phyloP scores from a whole-genome alignment of 2,113 vertebrate species.

The Malurus cyaneus region DNA sequence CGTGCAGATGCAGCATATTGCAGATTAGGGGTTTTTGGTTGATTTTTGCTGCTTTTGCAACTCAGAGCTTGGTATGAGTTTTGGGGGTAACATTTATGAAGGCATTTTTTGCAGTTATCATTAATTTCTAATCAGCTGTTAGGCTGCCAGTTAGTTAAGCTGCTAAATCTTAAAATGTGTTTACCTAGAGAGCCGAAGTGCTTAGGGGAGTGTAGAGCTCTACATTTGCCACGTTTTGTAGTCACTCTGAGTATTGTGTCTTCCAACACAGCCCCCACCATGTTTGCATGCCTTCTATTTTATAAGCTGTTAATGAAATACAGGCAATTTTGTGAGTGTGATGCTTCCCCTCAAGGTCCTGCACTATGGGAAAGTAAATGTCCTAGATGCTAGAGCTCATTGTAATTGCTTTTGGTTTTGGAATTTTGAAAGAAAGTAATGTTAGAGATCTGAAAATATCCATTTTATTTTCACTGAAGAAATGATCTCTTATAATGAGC shows the following conservation, averaged over 20 bases:
- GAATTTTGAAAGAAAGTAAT: neutral
- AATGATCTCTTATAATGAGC: neutral
- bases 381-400: neutral
- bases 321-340: neutral
- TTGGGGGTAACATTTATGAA: neutral
- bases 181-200: neutral
- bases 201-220: neutral
- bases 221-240: neutral
- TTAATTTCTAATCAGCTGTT: neutral
- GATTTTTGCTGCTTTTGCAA: neutral
- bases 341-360: neutral
- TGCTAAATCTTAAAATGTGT: neutral
- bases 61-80: neutral
- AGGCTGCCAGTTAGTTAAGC: neutral
- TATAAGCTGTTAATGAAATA: neutral
- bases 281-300: neutral
- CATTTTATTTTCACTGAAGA: neutral
- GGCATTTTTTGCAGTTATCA: neutral
- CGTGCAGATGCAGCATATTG: neutral
- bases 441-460: neutral
- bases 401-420: neutral
- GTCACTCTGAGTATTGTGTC: neutral
- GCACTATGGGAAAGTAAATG: neutral
- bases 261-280: neutral
- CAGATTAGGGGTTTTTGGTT: neutral